A percentile compares a stretch with the other conserved stretches of the same genome.
Evolutionary conservation across 2,113 vertebrate genomes (phyloP).

Genomic region (Cettia cetti): DNA sequence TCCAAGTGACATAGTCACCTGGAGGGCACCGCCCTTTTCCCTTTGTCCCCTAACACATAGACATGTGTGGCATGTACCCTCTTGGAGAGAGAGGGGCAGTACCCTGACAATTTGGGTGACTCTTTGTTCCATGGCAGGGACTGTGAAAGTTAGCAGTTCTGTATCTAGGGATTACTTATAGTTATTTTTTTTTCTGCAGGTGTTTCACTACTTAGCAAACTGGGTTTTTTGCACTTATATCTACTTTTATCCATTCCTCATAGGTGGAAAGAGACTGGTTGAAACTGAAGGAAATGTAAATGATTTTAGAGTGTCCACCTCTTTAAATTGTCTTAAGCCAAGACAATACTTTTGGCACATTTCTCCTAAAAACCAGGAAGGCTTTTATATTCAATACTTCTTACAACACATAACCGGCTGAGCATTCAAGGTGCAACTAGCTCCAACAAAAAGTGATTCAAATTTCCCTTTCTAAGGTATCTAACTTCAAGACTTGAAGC

Average conservation of each 20-base stretch:
- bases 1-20: accelerated
- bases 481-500: background rate
- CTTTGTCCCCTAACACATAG: background rate
- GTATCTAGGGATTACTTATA: background rate
- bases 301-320: background rate
- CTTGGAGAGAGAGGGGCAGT: accelerated
- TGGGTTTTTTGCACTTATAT: background rate
- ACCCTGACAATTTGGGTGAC: no score
- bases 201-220: background rate
- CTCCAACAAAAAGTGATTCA: background rate
- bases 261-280: background rate
- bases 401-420: background rate
- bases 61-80: accelerated
- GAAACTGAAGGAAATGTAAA: background rate
- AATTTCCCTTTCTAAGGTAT: background rate
- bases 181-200: background rate
- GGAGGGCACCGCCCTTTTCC: accelerated
- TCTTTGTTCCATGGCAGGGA: background rate
- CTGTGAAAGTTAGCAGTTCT: background rate
- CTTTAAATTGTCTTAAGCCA: background rate
- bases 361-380: background rate
- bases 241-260: background rate
- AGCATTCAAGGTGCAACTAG: background rate
- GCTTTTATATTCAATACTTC: background rate
- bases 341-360: background rate